phyloP scores from a whole-genome alignment of 2,113 vertebrate genomes.

The Platichthys stellatus region DNA sequence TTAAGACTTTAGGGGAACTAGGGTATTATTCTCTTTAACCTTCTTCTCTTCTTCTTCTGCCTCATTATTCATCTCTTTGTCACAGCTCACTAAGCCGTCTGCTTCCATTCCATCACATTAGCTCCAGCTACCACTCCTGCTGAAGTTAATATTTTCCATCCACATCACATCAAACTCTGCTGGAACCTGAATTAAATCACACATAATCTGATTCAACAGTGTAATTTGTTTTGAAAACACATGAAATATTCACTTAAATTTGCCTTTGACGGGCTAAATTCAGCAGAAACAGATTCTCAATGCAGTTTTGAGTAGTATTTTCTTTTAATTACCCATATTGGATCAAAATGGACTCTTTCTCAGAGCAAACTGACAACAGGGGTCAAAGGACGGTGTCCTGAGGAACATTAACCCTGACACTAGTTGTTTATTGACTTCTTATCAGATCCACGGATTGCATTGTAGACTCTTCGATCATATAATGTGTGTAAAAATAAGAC shows the following conservation, averaged over 20 bases:
- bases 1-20: no score
- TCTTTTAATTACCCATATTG: neutral
- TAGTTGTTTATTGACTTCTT: no score
- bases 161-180: neutral
- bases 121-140: neutral
- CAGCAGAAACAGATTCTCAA: no score
- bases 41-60: neutral
- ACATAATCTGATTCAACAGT: neutral
- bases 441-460: no score
- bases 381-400: no score
- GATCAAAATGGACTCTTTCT: no score
- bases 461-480: no score
- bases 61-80: conserved; percentile 3
- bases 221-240: neutral
- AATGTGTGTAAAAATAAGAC: no score
- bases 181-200: neutral
- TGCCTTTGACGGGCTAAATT: neutral
- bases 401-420: no score
- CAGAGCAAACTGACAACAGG: neutral
- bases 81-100: conserved; percentile 11
- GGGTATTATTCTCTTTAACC: neutral
- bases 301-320: neutral
- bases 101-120: conserved; percentile 18
- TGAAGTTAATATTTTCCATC: neutral
- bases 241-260: neutral